Percentiles rank a stretch among this genome's conserved stretches.
Conservation (phyloP, 1,140 invertebrate genomes). For the Cephus cinctus region DNA sequence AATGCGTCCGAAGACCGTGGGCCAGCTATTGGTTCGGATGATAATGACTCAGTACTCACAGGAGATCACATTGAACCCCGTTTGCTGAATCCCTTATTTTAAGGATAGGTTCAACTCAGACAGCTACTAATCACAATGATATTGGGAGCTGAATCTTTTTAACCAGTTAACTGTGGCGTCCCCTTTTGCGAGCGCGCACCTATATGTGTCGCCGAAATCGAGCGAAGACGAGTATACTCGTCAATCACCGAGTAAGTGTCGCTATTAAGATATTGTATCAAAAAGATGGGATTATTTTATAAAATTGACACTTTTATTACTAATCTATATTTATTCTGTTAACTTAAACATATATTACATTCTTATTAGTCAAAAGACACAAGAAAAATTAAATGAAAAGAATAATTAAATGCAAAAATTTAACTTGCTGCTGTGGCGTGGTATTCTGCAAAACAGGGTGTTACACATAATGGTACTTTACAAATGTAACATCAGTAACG, state of each 20-base stretch:
- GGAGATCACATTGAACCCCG: no score
- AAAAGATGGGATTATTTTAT: constrained; percentile 2
- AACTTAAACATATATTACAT: not conserved
- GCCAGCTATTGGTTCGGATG: no score
- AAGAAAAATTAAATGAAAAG: constrained; percentile 7
- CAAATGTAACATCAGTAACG: constrained; percentile 9
- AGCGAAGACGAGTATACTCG: constrained; percentile 7
- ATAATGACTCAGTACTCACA: no score
- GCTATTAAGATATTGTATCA: constrained; percentile 4
- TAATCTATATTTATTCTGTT: not conserved
- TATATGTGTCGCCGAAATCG: not conserved
- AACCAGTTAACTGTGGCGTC: constrained; percentile 5
- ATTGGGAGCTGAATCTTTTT: no score
- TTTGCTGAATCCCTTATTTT: no score
- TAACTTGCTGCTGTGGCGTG: constrained; percentile 5
- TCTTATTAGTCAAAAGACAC: no score
- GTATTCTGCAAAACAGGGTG: not conserved
- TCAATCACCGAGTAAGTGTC: constrained; percentile 5
- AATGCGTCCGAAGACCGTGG: no score
- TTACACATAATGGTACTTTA: constrained; percentile 3
- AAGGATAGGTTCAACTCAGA: no score
- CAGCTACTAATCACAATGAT: no score
- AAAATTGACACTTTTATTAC: constrained; percentile 2
- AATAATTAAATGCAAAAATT: constrained; percentile 10
- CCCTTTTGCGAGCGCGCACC: not conserved